A percentile compares a stretch with the other conserved stretches of the same genome.
phyloP scores from a whole-genome alignment of 2,113 vertebrate species.

The Nothobranchius furzeri region DNA sequence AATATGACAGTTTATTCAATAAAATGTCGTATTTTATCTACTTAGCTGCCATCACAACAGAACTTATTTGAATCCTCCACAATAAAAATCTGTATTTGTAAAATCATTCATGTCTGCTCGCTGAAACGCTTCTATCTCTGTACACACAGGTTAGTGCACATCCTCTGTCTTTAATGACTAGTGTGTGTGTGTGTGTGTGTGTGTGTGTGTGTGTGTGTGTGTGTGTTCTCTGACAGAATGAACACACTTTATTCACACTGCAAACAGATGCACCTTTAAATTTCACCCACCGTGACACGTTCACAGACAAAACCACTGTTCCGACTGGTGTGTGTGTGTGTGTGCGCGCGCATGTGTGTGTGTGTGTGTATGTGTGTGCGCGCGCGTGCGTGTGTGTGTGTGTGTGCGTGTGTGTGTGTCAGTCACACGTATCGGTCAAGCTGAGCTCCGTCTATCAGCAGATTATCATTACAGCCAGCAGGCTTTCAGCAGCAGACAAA shows the following conservation, averaged over 20 bases:
- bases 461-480: conserved; percentile 44
- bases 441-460: conserved; percentile 51
- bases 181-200: too few species aligned
- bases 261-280: conserved; percentile 24
- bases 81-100: too few species aligned
- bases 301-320: conserved; percentile 12
- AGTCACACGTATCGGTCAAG: conserved; percentile 38
- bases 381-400: not conserved
- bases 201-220: too few species aligned
- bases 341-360: not conserved
- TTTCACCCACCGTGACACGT: not conserved
- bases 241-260: not conserved
- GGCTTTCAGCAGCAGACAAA: conserved; percentile 50
- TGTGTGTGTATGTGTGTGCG: not conserved
- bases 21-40: too few species aligned
- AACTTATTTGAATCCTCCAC: too few species aligned
- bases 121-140: conserved; percentile 9
- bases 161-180: conserved; percentile 17
- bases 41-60: too few species aligned
- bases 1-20: too few species aligned
- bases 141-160: not conserved
- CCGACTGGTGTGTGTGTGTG: conserved; percentile 2
- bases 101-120: not conserved
- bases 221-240: conserved; percentile 8
- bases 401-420: not conserved